phyloP scores from a whole-genome alignment of 2,113 vertebrate species.

The Campylorhamphus procurvoides region DNA sequence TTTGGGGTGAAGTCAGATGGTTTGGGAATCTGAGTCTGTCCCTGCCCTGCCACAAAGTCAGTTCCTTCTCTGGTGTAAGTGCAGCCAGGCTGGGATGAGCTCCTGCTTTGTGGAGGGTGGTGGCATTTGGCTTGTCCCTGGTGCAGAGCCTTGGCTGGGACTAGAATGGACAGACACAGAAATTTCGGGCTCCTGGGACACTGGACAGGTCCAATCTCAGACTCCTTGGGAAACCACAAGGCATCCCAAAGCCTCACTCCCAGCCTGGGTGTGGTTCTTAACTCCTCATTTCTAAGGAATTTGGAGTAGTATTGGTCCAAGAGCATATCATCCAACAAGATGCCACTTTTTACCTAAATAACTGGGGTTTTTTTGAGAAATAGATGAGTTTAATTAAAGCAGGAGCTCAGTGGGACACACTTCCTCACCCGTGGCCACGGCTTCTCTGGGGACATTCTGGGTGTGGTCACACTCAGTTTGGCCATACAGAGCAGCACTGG shows the following conservation, averaged over 20 bases:
- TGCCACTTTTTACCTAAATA: accelerated
- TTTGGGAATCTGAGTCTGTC: accelerated
- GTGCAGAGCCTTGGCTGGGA: not conserved
- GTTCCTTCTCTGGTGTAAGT: too few relatives aligned
- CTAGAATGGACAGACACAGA: accelerated
- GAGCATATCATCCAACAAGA: not conserved
- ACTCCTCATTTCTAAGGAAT: not conserved
- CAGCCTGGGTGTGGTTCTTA: too few relatives aligned
- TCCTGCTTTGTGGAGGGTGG: accelerated
- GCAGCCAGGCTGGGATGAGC: accelerated
- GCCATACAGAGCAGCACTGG: accelerated
- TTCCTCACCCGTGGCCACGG: not conserved
- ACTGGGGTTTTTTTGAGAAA: not conserved
- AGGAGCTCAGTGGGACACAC: not conserved
- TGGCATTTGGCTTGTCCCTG: not conserved
- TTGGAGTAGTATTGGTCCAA: not conserved
- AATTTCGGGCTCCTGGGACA: not conserved
- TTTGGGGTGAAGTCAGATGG: not conserved
- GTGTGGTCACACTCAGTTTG: not conserved
- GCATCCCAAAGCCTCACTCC: not conserved
- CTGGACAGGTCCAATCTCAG: not conserved
- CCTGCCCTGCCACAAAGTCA: not conserved
- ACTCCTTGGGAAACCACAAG: not conserved
- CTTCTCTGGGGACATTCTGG: not conserved
- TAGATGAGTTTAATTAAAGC: not conserved